Evolutionary conservation across 2,113 vertebrate genomes (phyloP).

Genomic region (Dinomys branickii): DNA sequence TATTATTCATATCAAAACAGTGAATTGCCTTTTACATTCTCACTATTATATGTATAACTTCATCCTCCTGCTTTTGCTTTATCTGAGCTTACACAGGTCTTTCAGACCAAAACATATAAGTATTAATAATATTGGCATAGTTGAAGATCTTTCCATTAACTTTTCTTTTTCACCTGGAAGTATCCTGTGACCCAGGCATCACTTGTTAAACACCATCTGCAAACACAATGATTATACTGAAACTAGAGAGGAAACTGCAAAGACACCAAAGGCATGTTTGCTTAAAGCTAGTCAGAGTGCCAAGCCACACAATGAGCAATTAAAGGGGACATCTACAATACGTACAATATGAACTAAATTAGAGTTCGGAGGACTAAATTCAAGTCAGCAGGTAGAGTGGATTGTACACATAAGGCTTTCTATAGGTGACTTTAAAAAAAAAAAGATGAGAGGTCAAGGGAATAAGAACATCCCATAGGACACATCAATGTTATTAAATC

Average conservation of each 20-base stretch:
- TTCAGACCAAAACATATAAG: slow-evolving; percentile 39
- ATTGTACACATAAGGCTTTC: not conserved
- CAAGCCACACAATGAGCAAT: not conserved
- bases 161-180: slow-evolving; percentile 1
- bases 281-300: not conserved
- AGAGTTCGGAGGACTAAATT: not conserved
- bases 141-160: not conserved
- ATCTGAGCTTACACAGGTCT: not conserved
- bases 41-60: not conserved
- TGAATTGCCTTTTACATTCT: slow-evolving; percentile 25
- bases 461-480: not conserved
- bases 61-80: slow-evolving; percentile 26
- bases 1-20: slow-evolving; percentile 27
- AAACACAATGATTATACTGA: not conserved
- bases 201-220: not conserved
- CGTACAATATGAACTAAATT: not conserved
- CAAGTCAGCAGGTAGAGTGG: not conserved
- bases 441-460: not conserved
- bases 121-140: slow-evolving; percentile 10
- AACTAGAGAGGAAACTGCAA: slow-evolving; percentile 1
- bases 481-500: not conserved
- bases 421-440: slow-evolving; percentile 22
- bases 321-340: not conserved
- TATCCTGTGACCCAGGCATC: not conserved
- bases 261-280: not conserved